A percentile compares a stretch with the other conserved stretches of the same genome.
Conservation (phyloP, 1,140 invertebrate species). For the Drosophila quadrilineata region DNA sequence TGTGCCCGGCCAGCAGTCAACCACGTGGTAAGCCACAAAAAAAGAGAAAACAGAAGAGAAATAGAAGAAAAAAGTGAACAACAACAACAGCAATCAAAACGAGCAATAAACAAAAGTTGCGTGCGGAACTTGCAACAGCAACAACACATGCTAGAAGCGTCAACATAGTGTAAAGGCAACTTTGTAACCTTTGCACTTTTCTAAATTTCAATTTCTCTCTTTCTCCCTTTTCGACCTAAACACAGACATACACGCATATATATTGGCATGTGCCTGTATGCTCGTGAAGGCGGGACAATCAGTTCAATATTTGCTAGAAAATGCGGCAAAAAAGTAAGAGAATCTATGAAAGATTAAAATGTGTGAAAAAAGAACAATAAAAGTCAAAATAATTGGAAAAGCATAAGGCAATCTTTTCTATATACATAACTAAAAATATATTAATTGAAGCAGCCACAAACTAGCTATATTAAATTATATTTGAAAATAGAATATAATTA, state of each 20-base stretch:
- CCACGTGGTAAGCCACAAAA: conserved; percentile 41
- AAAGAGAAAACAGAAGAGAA: conserved; percentile 4
- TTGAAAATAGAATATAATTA: too few species aligned
- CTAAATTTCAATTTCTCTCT: conserved; percentile 55
- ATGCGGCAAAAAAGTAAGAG: too few species aligned
- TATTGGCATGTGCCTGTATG: neutral
- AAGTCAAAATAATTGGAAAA: too few species aligned
- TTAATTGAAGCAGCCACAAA: too few species aligned
- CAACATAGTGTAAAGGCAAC: conserved; percentile 39
- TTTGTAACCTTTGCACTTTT: conserved; percentile 71
- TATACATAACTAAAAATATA: too few species aligned
- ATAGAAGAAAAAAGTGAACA: neutral
- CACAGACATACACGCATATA: conserved; percentile 13
- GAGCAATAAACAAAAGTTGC: conserved; percentile 35
- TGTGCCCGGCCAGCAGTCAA: conserved; percentile 18
- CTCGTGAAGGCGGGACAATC: conserved; percentile 31
- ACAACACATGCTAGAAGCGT: neutral
- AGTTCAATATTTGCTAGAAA: conserved; percentile 30
- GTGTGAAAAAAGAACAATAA: too few species aligned
- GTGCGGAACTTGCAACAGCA: conserved; percentile 23
- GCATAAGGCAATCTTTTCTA: too few species aligned
- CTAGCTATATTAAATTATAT: too few species aligned
- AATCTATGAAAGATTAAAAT: too few species aligned
- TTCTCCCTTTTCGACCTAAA: conserved; percentile 28
- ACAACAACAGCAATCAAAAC: conserved; percentile 10